Conservation (phyloP, 2,888 invertebrate species). For the Tachina grossa region DNA sequence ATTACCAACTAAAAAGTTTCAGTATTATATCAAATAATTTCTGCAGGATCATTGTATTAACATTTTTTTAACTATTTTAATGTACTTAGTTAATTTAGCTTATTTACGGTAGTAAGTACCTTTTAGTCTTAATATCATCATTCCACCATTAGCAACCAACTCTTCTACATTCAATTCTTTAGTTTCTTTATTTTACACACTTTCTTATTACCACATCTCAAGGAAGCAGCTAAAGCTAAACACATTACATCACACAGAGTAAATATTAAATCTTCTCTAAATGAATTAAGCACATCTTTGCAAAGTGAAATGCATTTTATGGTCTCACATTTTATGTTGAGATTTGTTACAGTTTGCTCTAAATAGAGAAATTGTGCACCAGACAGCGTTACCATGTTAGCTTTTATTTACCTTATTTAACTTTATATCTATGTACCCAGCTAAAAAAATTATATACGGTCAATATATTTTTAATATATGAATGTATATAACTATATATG, state of each 20-base stretch:
- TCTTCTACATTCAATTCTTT: constrained; percentile 29
- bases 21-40: too few relatives aligned
- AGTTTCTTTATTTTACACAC: constrained; percentile 16
- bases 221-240: constrained; percentile 53
- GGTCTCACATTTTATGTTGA: constrained; percentile 52
- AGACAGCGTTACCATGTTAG: background rate
- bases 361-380: constrained; percentile 49
- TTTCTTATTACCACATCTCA: constrained; percentile 59
- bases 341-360: constrained; percentile 27
- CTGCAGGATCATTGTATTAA: too few relatives aligned
- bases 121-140: background rate
- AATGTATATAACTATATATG: too few relatives aligned
- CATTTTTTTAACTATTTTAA: too few relatives aligned
- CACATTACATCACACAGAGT: constrained; percentile 37
- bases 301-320: constrained; percentile 30
- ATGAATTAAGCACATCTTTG: constrained; percentile 53
- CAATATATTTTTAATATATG: too few relatives aligned
- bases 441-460: too few relatives aligned
- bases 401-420: background rate
- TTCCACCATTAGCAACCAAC: background rate
- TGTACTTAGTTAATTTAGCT: too few relatives aligned
- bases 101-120: background rate
- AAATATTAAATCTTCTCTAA: constrained; percentile 38
- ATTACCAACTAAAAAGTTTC: too few relatives aligned
- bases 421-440: too few relatives aligned